Evolutionary conservation across 2,888 invertebrate species (phyloP).

Genomic region (Malthinus flaveolus): DNA sequence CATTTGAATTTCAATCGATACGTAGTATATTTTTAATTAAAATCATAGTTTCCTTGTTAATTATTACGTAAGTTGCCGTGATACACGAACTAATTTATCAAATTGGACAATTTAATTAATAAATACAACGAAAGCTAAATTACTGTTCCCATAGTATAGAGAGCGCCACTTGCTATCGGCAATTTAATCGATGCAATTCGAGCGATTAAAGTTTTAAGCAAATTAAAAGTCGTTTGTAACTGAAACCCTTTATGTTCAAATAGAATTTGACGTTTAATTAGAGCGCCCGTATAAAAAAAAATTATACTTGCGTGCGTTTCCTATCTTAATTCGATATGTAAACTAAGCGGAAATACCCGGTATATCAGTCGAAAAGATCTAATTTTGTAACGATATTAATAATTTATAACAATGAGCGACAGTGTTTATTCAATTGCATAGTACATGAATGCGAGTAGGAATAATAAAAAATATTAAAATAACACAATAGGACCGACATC

Average conservation of each 20-base stretch:
- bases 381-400: neutral
- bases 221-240: neutral
- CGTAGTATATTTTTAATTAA: too few species aligned
- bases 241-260: neutral
- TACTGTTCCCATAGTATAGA: too few species aligned
- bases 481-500: neutral
- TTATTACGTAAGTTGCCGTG: too few species aligned
- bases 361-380: neutral
- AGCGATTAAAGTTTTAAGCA: neutral
- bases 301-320: neutral
- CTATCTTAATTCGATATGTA: constrained; percentile 1
- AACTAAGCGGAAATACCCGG: neutral
- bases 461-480: constrained; percentile 1
- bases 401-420: too few species aligned
- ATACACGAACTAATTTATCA: too few species aligned
- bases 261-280: constrained; percentile 5
- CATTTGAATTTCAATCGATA: too few species aligned
- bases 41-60: too few species aligned
- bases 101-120: too few species aligned
- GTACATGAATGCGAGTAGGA: neutral
- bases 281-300: neutral
- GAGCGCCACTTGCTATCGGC: neutral
- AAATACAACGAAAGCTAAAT: too few species aligned
- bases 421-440: too few species aligned
- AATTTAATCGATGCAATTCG: neutral